phyloP scores from a whole-genome alignment of 2,113 vertebrate species.

The Balaenoptera acutorostrata region DNA sequence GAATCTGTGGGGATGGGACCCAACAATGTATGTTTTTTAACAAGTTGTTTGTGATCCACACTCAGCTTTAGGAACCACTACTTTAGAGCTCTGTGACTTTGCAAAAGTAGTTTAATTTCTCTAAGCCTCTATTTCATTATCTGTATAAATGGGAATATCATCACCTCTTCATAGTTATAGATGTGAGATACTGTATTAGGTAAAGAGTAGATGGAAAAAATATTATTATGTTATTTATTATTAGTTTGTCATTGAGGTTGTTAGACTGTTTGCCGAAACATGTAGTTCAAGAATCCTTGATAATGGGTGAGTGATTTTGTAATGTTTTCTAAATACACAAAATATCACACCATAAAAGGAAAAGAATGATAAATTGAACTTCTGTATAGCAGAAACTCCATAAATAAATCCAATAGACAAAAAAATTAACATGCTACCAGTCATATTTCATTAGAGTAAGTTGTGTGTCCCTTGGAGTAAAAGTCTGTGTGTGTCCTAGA shows the following conservation, averaged over 20 bases:
- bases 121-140: not conserved
- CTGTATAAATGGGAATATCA: not conserved
- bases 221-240: not conserved
- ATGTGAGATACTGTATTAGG: not conserved
- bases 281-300: not conserved
- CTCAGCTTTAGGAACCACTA: not conserved
- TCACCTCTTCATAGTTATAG: not conserved
- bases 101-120: not conserved
- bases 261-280: not conserved
- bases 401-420: not conserved
- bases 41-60: not conserved
- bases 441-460: not conserved
- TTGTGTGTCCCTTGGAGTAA: not conserved
- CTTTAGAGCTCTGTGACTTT: not conserved
- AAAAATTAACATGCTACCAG: not conserved
- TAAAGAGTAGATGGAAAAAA: not conserved
- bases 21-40: not conserved
- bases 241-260: not conserved
- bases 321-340: not conserved
- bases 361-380: not conserved
- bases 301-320: not conserved
- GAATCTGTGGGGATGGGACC: not conserved
- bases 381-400: not conserved
- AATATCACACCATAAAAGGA: not conserved
- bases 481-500: not conserved